Evolutionary conservation across 2,113 vertebrate species (phyloP).

Genomic region (Rhinolophus ferrumequinum): DNA sequence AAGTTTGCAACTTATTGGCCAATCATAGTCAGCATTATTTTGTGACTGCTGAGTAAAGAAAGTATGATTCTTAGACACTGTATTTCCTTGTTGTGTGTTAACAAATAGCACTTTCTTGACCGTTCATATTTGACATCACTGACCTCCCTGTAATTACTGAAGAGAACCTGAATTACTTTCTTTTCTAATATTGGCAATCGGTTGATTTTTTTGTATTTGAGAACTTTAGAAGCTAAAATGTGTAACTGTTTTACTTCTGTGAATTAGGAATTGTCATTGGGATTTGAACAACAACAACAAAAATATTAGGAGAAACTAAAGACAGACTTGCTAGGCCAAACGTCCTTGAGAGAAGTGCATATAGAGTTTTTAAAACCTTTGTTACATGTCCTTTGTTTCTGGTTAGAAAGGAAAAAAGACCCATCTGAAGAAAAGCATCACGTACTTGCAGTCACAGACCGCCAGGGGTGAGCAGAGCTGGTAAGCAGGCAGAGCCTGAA

Average conservation of each 20-base stretch:
- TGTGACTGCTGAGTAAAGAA: not conserved
- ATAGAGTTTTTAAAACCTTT: not conserved
- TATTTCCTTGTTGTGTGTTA: not conserved
- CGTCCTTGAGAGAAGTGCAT: not conserved
- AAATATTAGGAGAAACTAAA: not conserved
- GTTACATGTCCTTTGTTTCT: not conserved
- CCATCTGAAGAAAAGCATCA: not conserved
- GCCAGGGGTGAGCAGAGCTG: not conserved
- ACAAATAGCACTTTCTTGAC: not conserved
- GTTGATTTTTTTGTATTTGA: not conserved
- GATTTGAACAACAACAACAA: not conserved
- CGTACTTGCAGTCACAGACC: too few relatives aligned
- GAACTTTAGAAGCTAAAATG: not conserved
- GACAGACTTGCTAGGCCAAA: not conserved
- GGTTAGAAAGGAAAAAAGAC: not conserved
- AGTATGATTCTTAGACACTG: not conserved
- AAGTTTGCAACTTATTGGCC: not conserved
- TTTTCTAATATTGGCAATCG: not conserved
- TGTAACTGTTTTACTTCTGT: not conserved
- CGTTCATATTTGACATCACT: not conserved
- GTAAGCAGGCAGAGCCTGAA: not conserved
- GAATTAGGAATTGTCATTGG: not conserved
- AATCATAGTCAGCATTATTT: not conserved
- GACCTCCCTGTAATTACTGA: not conserved
- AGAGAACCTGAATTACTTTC: not conserved